A percentile compares a stretch with the other conserved stretches of the same genome.
Conservation (phyloP, 2,113 vertebrate species). For the Chunga burmeisteri region DNA sequence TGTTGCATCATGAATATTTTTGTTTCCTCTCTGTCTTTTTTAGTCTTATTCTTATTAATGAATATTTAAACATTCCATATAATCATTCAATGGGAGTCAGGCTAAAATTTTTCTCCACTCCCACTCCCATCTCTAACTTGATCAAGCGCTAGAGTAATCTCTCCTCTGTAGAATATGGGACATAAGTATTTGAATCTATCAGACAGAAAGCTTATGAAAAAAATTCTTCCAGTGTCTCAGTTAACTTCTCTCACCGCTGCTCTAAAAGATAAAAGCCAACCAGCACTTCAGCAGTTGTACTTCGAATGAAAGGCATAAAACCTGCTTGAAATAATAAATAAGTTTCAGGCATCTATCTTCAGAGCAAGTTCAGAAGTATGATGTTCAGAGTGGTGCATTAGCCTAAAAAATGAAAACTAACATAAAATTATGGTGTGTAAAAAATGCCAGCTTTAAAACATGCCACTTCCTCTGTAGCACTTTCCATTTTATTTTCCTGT, state of each 20-base stretch:
- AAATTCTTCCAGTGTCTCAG: not conserved
- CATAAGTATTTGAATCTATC: not conserved
- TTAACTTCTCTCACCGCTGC: not conserved
- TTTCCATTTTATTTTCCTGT: not conserved
- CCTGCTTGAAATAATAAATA: not conserved
- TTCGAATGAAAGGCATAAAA: not conserved
- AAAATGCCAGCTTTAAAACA: not conserved
- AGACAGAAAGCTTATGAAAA: not conserved
- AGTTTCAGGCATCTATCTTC: not conserved
- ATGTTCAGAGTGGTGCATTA: not conserved
- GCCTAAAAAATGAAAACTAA: not conserved
- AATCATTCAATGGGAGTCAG: not conserved
- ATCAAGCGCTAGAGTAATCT: not conserved
- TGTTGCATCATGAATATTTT: not conserved
- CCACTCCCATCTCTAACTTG: not conserved
- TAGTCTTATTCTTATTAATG: not conserved
- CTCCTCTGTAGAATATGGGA: not conserved
- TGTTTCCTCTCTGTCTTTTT: not conserved
- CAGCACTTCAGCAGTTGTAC: not conserved
- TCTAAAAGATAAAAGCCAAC: not conserved
- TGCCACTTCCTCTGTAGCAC: rapidly evolving
- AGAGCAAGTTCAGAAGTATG: not conserved
- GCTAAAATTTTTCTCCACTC: not conserved
- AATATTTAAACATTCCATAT: not conserved
- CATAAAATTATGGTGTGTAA: not conserved